A percentile compares a stretch with the other conserved stretches of the same genome.
Conservation (phyloP, 2,888 invertebrate genomes). For the Rhogogaster chlorosoma region DNA sequence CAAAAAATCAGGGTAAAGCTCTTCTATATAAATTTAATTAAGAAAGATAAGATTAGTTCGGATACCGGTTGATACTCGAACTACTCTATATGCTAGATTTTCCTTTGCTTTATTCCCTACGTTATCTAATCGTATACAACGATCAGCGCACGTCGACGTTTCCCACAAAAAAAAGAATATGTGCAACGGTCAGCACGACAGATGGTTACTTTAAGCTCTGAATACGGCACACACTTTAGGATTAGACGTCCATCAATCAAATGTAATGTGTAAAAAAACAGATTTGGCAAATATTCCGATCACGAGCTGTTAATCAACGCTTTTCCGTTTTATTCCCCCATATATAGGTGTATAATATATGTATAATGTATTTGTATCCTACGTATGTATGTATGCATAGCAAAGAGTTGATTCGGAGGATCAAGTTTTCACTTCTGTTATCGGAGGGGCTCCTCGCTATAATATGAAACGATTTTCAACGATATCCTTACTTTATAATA, state of each 20-base stretch:
- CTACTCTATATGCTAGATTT: conserved; percentile 12
- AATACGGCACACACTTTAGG: conserved; percentile 21
- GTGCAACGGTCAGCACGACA: conserved; percentile 30
- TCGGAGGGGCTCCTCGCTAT: not conserved
- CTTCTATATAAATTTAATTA: conserved; percentile 31
- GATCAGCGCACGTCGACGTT: conserved; percentile 10
- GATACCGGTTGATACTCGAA: not conserved
- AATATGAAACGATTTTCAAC: not conserved
- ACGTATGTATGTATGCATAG: not conserved
- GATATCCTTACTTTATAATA: not conserved
- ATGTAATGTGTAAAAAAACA: not conserved
- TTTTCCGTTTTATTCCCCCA: not conserved
- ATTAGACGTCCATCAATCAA: conserved; percentile 28
- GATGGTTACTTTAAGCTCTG: conserved; percentile 46
- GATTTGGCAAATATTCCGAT: not conserved
- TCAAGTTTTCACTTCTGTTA: not conserved
- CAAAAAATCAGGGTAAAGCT: not conserved
- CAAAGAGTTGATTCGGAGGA: not conserved
- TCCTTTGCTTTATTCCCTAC: not conserved
- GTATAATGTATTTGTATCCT: no score
- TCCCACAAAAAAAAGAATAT: not conserved
- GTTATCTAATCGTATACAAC: conserved; percentile 31
- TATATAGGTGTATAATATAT: not conserved
- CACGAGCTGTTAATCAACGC: conserved; percentile 8
- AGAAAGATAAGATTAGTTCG: conserved; percentile 28